A percentile compares a stretch with the other conserved stretches of the same genome.
Evolutionary conservation across 2,888 invertebrate genomes (phyloP).

Genomic region (Chaetoderma sp.): DNA sequence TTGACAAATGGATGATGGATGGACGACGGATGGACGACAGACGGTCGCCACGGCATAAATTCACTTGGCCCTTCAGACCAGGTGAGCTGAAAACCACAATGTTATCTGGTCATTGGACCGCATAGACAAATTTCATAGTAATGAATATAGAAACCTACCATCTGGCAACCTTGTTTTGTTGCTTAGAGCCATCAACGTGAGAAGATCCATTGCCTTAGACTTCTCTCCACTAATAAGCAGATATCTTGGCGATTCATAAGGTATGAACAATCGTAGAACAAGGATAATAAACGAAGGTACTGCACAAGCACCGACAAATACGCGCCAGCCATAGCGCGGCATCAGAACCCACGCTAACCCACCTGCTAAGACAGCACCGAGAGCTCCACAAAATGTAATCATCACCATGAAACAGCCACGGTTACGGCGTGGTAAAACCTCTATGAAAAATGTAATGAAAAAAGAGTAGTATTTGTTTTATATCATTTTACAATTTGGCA

Average conservation of each 20-base stretch:
- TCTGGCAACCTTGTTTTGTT: constrained; percentile 38
- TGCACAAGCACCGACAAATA: constrained; percentile 52
- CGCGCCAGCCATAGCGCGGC: constrained; percentile 47
- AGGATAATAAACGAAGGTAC: constrained; percentile 45
- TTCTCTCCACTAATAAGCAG: constrained; percentile 46
- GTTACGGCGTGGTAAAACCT: constrained; percentile 50
- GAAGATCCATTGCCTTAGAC: constrained; percentile 40
- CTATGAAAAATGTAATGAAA: constrained; percentile 42
- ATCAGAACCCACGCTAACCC: constrained; percentile 55
- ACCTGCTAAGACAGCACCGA: constrained; percentile 52
- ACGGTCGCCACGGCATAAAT: no score
- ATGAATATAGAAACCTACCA: no score
- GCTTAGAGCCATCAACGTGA: constrained; percentile 44
- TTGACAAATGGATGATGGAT: no score
- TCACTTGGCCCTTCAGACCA: no score
- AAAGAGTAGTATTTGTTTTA: no score
- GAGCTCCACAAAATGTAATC: constrained; percentile 58
- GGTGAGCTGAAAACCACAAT: no score
- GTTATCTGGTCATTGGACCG: no score
- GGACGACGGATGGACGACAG: no score
- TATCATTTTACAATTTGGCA: not conserved
- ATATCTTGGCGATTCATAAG: constrained; percentile 53
- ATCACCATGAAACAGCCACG: constrained; percentile 53
- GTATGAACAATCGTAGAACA: constrained; percentile 39
- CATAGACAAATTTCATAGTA: no score